A percentile compares a stretch with the other conserved stretches of the same genome.
phyloP scores from a whole-genome alignment of 2,888 invertebrate genomes.

The Napeogenes sylphis region DNA sequence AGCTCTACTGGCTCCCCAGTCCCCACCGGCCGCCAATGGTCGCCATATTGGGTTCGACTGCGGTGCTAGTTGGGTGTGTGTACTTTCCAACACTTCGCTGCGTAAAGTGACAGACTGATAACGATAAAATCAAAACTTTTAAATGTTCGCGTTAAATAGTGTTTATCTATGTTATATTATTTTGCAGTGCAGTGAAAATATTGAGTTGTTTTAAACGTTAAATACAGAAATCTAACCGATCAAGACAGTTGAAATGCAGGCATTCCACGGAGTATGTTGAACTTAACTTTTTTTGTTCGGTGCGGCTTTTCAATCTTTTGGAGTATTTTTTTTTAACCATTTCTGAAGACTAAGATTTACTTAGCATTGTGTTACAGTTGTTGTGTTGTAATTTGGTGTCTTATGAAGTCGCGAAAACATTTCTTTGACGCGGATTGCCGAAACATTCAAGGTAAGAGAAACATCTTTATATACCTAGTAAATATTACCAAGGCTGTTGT shows the following conservation, averaged over 20 bases:
- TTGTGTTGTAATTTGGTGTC: conserved; percentile 49
- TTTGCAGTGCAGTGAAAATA: conserved; percentile 48
- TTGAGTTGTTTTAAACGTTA: conserved; percentile 24
- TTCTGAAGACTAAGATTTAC: conserved; percentile 29
- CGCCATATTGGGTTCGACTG: conserved; percentile 69
- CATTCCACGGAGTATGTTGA: conserved; percentile 75
- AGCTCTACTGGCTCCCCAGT: conserved; percentile 31
- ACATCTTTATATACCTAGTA: conserved; percentile 5
- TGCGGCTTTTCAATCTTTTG: conserved; percentile 67
- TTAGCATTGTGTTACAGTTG: conserved; percentile 35
- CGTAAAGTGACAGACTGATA: conserved; percentile 62
- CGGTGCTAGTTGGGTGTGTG: conserved; percentile 45
- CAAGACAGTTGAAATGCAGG: conserved; percentile 66
- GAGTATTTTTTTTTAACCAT: conserved; percentile 46
- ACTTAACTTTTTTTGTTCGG: conserved; percentile 64
- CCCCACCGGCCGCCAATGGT: conserved; percentile 31
- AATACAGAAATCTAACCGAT: conserved; percentile 35
- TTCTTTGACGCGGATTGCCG: conserved; percentile 62
- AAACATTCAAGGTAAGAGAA: conserved; percentile 65
- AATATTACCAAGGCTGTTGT: conserved; percentile 3
- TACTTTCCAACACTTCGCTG: conserved; percentile 41
- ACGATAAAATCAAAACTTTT: conserved; percentile 60
- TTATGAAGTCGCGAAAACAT: conserved; percentile 44
- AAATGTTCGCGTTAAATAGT: conserved; percentile 48
- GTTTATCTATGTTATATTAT: conserved; percentile 35